Conservation (phyloP, 2,113 vertebrate species). For the Poeciliopsis prolifica region DNA sequence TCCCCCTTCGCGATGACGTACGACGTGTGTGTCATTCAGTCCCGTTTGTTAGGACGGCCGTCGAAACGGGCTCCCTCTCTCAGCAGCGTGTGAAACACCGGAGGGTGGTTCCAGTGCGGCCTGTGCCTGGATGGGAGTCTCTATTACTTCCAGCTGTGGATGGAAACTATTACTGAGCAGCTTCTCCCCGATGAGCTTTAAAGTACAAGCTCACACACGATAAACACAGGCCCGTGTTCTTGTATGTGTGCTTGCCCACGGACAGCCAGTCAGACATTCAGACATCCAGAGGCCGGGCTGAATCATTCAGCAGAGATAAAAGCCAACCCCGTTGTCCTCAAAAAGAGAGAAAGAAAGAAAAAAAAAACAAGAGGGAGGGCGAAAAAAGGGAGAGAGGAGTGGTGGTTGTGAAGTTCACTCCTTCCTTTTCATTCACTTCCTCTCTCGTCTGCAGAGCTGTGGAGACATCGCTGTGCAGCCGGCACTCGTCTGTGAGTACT, state of each 20-base stretch:
- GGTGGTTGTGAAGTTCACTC: conserved; percentile 47
- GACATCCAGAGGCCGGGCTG: conserved; percentile 43
- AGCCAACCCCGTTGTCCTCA: conserved; percentile 68
- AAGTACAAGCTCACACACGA: conserved; percentile 56
- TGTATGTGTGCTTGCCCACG: conserved; percentile 48
- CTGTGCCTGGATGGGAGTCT: conserved; percentile 73
- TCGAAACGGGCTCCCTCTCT: conserved; percentile 56
- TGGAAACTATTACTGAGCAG: conserved; percentile 85
- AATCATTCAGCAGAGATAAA: conserved; percentile 69
- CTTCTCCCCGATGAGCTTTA: conserved; percentile 70
- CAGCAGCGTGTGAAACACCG: conserved; percentile 58
- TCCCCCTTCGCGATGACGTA: not conserved
- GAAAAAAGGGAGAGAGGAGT: conserved; percentile 37
- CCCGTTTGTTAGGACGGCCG: conserved; percentile 28
- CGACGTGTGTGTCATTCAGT: conserved; percentile 13
- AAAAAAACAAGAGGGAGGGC: conserved; percentile 39
- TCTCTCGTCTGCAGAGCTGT: conserved; percentile 51
- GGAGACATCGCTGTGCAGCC: conserved; percentile 58
- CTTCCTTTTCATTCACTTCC: conserved; percentile 67
- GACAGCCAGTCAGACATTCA: conserved; percentile 57
- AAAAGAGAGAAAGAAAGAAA: conserved; percentile 40
- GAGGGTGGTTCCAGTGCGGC: conserved; percentile 69
- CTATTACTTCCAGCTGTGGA: conserved; percentile 86
- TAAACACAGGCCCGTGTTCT: conserved; percentile 24
- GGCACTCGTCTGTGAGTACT: conserved; percentile 69